Evolutionary conservation across 2,113 vertebrate species (phyloP), one percentile per base, ranked within the genome.

Genomic region (Gallinago undulata): DNA sequence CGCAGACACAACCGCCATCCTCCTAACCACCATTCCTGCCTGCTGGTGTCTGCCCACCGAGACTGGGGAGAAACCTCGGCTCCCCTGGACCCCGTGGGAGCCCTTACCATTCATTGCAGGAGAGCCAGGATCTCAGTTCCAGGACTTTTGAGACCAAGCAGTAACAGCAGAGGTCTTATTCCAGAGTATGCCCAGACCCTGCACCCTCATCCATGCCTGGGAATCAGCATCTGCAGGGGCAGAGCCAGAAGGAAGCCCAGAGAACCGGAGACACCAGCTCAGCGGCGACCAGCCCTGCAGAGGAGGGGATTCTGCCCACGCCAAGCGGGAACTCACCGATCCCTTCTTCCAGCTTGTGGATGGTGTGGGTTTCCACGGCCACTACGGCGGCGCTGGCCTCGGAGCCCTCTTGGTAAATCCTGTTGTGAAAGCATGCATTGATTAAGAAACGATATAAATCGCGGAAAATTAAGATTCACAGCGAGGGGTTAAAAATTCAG

Each of bases 301-400:
- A 93, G 72, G 84, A 88, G 51, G 64, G 75, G 64, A 85, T 50
- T 76, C 18, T 25, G 77, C 66, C 85, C 64, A 66, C 0, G 3
- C 70, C 45, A 7, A n/a, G 62, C 16, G 31, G 84, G 55, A 45
- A 98, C 98, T 98, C 95, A 98, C 98, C 98, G 21, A 98, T 98
- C 76, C 98, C 98, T 96, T 98, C 98, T 90, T 98, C 98, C 57
- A 98, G 98, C 97, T 98, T 98, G 96, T 98, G 98, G 80, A 98
- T 98, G 5, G 98, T 98, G 91, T 98, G 98, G 4, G 98, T 98
- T 96, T 99, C 98, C n/a, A 99, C 98, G 17, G 98, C 98, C 96
- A 99, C 97, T 50, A 99, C 98, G n/a, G 98, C 98, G 0, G 98
- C 96, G 7, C 97, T 98, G 62, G 98, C 98, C 85, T 98, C 98